Evolutionary conservation across 2,113 vertebrate species (phyloP), one percentile per base, ranked within the genome.

Genomic region (Mungos mungo): DNA sequence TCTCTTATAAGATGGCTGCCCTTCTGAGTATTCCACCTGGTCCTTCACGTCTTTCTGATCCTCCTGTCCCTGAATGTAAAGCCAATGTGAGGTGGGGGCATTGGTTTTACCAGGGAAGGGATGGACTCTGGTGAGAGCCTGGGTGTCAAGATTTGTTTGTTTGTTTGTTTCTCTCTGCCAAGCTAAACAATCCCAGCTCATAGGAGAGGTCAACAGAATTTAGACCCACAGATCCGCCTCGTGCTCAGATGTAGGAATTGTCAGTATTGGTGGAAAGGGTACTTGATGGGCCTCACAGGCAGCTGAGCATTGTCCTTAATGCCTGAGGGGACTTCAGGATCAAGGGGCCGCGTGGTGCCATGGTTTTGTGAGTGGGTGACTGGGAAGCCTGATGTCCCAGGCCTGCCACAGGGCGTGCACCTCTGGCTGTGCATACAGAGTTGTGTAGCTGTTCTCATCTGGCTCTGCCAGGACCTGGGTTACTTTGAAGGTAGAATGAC

Each of bases 351-450:
- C 33, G 77, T 69, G 33, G 10, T 25, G 14, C 60, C 65, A 6
- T 3, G 1, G 60, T 35, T 45, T 93, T 21, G 38, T 74, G 35
- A 47, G 35, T 23, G 5, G 18, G 3, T 47, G 45, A 50, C 82
- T 2, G 7, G 57, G 5, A n/a, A 33, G 50, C 19, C 69, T 8
- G 29, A 2, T 16, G 38, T 12, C 0, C 2, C 0, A 8, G 29
- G 15, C 33, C 1, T n/a, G n/a, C 31, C n/a, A 52, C 13, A 3
- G 84, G 11, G 0, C 11, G n/a, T 23, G 15, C 4, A 41, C 74
- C 69, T 66, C 81, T 71, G 74, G 88, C 74, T 60, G 16, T 31
- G 19, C 10, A 19, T 25, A 33, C 52, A 8, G 18, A 13, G 41
- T 11, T 81, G 27, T 38, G 33, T 13, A 35, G n/a, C 52, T 35